A percentile compares a stretch with the other conserved stretches of the same genome.
phyloP scores from a whole-genome alignment of 2,113 vertebrate species.

The Lophius piscatorius region DNA sequence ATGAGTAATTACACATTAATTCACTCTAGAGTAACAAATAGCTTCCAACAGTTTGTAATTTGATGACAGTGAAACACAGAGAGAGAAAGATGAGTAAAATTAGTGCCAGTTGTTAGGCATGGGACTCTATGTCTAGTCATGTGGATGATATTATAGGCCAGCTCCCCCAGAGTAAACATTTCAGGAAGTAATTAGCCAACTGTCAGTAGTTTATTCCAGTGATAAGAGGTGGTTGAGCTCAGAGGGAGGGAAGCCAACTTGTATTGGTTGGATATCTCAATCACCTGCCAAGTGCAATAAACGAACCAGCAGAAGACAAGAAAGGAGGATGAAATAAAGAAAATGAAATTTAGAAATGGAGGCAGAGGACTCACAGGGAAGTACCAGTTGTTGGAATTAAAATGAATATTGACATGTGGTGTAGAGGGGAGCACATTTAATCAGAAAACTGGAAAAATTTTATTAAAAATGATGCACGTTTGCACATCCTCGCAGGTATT shows the following conservation, averaged over 20 bases:
- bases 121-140: no score
- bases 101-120: no score
- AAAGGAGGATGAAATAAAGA: slow-evolving; percentile 47
- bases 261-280: slow-evolving; percentile 53
- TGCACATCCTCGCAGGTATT: no score
- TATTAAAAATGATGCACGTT: no score
- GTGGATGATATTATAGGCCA: slow-evolving; percentile 1
- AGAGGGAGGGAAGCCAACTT: slow-evolving; percentile 27
- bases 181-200: slow-evolving; percentile 57
- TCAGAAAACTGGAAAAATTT: no score
- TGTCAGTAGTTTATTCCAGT: slow-evolving; percentile 39
- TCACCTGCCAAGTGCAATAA: slow-evolving; percentile 50
- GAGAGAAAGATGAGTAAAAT: not conserved
- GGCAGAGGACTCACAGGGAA: slow-evolving; percentile 1
- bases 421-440: no score
- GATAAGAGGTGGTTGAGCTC: slow-evolving; percentile 18
- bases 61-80: slow-evolving; percentile 3
- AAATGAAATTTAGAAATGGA: slow-evolving; percentile 26
- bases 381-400: slow-evolving; percentile 32
- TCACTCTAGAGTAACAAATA: slow-evolving; percentile 17
- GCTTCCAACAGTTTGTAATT: not conserved
- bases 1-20: slow-evolving; percentile 10
- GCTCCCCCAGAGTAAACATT: slow-evolving; percentile 51
- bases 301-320: slow-evolving; percentile 8
- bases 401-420: no score